Evolutionary conservation across 30 jellyfish, hydroid and myxozoan genomes (phyloP).

Genomic region (Hydractinia symbiolongicarpus): DNA sequence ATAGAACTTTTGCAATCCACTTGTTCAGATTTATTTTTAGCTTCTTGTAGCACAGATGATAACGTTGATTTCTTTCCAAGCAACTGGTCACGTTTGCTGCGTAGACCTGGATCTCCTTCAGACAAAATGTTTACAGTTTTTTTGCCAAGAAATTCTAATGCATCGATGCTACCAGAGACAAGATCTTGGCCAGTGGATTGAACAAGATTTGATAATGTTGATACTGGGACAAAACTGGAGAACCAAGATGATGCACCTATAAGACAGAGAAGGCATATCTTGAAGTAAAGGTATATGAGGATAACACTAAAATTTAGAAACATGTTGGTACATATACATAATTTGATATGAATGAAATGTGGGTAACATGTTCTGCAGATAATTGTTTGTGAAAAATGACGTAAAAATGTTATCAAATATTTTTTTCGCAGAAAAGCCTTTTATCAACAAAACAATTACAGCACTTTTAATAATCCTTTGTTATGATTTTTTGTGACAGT

Average conservation of each 20-base stretch:
- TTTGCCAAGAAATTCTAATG: slow-evolving; percentile 92
- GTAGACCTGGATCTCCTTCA: slow-evolving; percentile 94
- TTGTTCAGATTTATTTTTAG: slow-evolving; percentile 54
- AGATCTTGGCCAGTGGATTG: slow-evolving; percentile 74
- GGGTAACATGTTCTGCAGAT: too few relatives aligned
- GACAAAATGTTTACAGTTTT: slow-evolving; percentile 76
- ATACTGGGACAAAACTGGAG: slow-evolving; percentile 49
- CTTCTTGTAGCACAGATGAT: slow-evolving; percentile 70
- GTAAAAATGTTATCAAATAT: too few relatives aligned
- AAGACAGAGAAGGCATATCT: neutral
- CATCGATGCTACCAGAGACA: slow-evolving; percentile 87
- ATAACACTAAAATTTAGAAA: neutral
- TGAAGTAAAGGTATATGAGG: neutral
- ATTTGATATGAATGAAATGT: too few relatives aligned
- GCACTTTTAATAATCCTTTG: too few relatives aligned
- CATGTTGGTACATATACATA: neutral
- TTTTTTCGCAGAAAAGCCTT: too few relatives aligned
- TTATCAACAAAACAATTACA: too few relatives aligned
- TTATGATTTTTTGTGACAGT: too few relatives aligned
- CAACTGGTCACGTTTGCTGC: slow-evolving; percentile 18
- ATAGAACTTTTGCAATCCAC: neutral
- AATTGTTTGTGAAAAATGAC: too few relatives aligned
- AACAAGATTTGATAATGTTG: slow-evolving; percentile 39
- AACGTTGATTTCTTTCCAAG: slow-evolving; percentile 41
- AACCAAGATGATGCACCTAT: slow-evolving; percentile 80